Base-by-base conservation (phyloP, 2,797 vertebrate species). In the Poecilia picta region DNA sequence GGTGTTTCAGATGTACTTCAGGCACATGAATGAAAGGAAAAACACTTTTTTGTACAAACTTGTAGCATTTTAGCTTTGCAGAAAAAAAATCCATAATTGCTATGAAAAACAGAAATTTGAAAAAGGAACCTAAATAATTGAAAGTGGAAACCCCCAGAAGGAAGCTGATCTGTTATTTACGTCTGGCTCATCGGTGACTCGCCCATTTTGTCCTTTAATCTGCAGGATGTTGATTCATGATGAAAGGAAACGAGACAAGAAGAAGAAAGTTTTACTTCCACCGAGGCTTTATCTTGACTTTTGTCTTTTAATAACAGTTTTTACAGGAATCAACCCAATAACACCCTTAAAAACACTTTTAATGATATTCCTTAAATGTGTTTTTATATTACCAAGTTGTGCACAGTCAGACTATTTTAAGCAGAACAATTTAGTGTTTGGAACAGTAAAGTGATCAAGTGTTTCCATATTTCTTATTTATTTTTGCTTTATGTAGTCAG, bases 211-310 rank as follows among this genome's bases (percentile, higher is more conserved):
- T 62, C 57, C 57, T 62, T 33, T 62, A 62, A 62, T 31, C 28
- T 62, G 57, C 57, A 31, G 57, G 57, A 43, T 73, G 72, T 51
- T 59, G 73, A 45, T 33, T 75, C 16, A 75, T 23, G 7, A 57
- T 59, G 55, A 51, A n/a, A 47, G 23, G 51, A n/a, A 36, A 28
- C 12, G 2, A 11, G 10, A 20, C 41, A 75, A 62, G 23, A 73
- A 31, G 23, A 36, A 2, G 33, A 73, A 49, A 72, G 5, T 71
- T 71, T 1, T 2, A 8, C 20, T 39, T 51, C 20, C 23, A 46
- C 31, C 1, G 20, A 73, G 2, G 51, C 28, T 41, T 33, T 73
- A 13, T 39, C 20, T 73, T 72, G 31, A 64, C 20, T 64, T 31
- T 64, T 64, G 8, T 64, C 62, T 36, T 64, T 64, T 64, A 36